Base-by-base conservation (phyloP, 2,888 invertebrate genomes). In the Torymus auratus region DNA sequence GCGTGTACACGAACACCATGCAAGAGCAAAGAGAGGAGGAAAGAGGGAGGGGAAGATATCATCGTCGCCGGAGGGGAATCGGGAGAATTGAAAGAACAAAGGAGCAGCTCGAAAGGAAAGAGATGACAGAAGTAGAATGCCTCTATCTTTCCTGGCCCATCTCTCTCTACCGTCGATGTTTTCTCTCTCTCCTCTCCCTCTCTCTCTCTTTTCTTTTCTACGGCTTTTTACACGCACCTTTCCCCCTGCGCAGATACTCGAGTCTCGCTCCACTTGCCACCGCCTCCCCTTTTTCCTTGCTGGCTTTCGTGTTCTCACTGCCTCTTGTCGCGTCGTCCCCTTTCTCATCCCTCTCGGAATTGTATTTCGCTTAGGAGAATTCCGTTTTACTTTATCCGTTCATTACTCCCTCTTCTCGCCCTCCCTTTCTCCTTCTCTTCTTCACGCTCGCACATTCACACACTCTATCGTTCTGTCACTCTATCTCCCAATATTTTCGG, bases 31-130 rank as follows among this genome's bases (percentile, higher is more conserved):
- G 41, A 41, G 41, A 41, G 41, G 69, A 7, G 20, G 0, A 10
- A 67, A 12, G 56, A 41, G 58, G 7, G 7, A 14, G 62, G n/a
- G 13, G 17, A 28, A 75, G 68, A 75, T 75, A 75, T 50, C 52
- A 75, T 75, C 67, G 58, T 14, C 50, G 68, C 60, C 68, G 52
- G 68, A 78, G 64, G 56, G 78, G 67, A 70, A 80, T 70, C 60
- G 79, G 56, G 78, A 79, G 76, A 83, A 80, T 78, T 78, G 84
- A 84, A 83, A 83, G 79, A 85, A 84, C 84, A 83, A 83, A 83
- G 82, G 84, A 85, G 83, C 82, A 82, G 82, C 83, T 83, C 82
- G 78, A 70, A 80, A 80, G 79, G 80, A 83, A 82, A 73, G 81
- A 82, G 82, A 83, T 83, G 82, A 81, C 72, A 82, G 82, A 64